Evolutionary conservation across 1,140 invertebrate species (phyloP).

Genomic region (Triops longicaudatus): DNA sequence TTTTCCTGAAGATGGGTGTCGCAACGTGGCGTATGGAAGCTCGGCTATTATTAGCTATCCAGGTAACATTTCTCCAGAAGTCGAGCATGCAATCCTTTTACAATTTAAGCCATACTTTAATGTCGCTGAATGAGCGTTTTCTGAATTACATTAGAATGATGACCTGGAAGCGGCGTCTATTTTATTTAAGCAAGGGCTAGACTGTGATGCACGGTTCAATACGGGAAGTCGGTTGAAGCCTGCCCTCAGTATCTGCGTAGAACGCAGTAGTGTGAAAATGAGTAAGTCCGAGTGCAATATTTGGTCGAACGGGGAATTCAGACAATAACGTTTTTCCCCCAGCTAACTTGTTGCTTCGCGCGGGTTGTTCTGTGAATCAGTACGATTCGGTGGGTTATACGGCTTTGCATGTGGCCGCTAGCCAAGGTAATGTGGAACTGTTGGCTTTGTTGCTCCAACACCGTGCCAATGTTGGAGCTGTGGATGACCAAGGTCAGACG

Average conservation of each 20-base stretch:
- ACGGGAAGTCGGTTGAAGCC: constrained; percentile 34
- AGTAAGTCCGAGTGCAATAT: background rate
- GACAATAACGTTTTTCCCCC: constrained; percentile 20
- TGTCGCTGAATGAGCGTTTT: constrained; percentile 22
- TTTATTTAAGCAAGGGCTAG: constrained; percentile 34
- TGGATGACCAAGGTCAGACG: constrained; percentile 27
- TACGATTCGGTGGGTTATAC: constrained; percentile 34
- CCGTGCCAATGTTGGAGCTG: constrained; percentile 27
- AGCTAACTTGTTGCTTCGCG: constrained; percentile 33
- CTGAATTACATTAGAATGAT: constrained; percentile 21
- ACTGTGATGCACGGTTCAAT: constrained; percentile 35
- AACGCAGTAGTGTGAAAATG: constrained; percentile 32
- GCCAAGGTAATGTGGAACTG: constrained; percentile 32
- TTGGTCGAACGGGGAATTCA: background rate
- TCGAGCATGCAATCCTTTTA: constrained; percentile 15
- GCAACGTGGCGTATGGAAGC: constrained; percentile 34
- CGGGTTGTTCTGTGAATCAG: constrained; percentile 36
- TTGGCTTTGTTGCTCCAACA: constrained; percentile 29
- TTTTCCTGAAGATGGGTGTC: constrained; percentile 27
- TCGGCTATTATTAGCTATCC: constrained; percentile 36
- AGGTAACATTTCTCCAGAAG: constrained; percentile 33
- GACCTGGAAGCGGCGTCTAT: constrained; percentile 25
- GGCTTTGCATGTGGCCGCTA: constrained; percentile 35
- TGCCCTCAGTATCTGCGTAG: constrained; percentile 36
- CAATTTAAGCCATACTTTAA: no score